Conservation (phyloP, 2,888 invertebrate species). For the Polia nebulosa region DNA sequence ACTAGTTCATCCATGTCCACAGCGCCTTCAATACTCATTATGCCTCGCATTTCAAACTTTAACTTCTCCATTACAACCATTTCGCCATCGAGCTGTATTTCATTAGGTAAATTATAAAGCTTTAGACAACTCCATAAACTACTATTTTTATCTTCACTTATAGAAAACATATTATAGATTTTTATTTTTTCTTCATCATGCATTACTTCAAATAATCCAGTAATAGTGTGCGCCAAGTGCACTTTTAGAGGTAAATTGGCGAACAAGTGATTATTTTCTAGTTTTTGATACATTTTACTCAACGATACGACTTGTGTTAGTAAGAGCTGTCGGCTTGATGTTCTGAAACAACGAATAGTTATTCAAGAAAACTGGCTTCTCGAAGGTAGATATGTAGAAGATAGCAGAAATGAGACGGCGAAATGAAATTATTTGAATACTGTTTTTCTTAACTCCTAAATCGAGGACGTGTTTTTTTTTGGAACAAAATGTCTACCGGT, state of each 20-base stretch:
- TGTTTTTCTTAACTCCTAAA: not conserved
- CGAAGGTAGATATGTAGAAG: too few relatives aligned
- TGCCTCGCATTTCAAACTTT: slow-evolving; percentile 58
- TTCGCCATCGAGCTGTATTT: slow-evolving; percentile 66
- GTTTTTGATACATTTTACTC: slow-evolving; percentile 76
- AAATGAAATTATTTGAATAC: not conserved
- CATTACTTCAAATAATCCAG: slow-evolving; percentile 74
- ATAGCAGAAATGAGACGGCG: not conserved
- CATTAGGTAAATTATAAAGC: slow-evolving; percentile 74
- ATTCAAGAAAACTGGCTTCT: not conserved
- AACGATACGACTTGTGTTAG: slow-evolving; percentile 74
- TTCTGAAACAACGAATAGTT: slow-evolving; percentile 70
- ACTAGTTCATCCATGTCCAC: slow-evolving; percentile 69
- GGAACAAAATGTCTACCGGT: too few relatives aligned
- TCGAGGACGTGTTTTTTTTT: not conserved
- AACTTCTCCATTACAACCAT: slow-evolving; percentile 68
- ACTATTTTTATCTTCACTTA: slow-evolving; percentile 71
- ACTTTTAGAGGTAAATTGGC: slow-evolving; percentile 77
- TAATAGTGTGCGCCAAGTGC: slow-evolving; percentile 74
- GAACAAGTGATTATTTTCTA: slow-evolving; percentile 72
- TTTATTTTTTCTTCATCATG: slow-evolving; percentile 74
- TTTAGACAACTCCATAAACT: slow-evolving; percentile 76
- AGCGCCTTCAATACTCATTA: slow-evolving; percentile 33
- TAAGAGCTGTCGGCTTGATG: slow-evolving; percentile 68
- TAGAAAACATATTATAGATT: slow-evolving; percentile 73